phyloP scores from a whole-genome alignment of 2,888 invertebrate species.

The Byasa hedistus region DNA sequence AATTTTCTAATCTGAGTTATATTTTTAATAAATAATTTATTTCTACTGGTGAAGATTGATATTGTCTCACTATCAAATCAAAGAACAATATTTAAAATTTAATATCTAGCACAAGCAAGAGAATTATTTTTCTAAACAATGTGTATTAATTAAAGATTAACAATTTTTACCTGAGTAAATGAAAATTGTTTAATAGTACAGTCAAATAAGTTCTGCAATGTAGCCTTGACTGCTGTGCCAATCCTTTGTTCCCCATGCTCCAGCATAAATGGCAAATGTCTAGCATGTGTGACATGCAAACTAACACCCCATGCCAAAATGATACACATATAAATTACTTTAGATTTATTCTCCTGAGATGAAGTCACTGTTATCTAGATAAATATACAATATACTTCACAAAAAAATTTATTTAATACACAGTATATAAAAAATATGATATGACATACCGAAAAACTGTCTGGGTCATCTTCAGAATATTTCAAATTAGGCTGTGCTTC shows the following conservation, averaged over 20 bases:
- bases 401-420: not conserved
- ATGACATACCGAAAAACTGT: constrained; percentile 56
- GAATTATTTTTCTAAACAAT: not conserved
- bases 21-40: no score
- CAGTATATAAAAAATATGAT: not conserved
- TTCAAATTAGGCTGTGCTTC: constrained; percentile 58
- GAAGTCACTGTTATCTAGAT: constrained; percentile 61
- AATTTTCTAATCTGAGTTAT: no score
- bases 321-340: constrained; percentile 57
- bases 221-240: constrained; percentile 55
- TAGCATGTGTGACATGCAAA: constrained; percentile 45
- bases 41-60: no score
- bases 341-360: constrained; percentile 47
- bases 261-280: constrained; percentile 68
- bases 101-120: not conserved
- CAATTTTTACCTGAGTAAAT: constrained; percentile 64
- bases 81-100: not conserved
- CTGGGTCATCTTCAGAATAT: constrained; percentile 62
- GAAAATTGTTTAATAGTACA: constrained; percentile 63
- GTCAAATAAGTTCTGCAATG: constrained; percentile 67
- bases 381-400: constrained; percentile 16
- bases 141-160: not conserved
- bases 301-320: constrained; percentile 67
- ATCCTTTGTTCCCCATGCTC: constrained; percentile 66
- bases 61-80: not conserved